phyloP scores from a whole-genome alignment of 2,888 invertebrate genomes.

The Drosophila meridionalis region DNA sequence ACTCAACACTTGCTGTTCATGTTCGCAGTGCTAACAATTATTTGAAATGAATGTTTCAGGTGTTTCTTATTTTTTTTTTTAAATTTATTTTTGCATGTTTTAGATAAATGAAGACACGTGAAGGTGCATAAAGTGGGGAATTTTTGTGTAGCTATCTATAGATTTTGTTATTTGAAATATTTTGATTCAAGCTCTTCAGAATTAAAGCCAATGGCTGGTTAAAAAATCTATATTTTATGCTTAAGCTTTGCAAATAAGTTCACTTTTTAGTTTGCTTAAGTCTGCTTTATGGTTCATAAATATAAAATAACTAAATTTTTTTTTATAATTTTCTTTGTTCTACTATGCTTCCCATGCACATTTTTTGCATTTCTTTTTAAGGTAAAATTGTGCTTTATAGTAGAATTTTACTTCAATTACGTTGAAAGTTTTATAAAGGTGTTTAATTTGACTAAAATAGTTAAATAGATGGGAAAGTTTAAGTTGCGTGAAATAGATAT shows the following conservation, averaged over 20 bases:
- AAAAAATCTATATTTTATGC: not conserved
- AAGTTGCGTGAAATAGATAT: not conserved
- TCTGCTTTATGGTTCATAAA: not conserved
- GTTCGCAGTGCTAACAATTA: slow-evolving; percentile 52
- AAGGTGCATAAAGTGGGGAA: not conserved
- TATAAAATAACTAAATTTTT: not conserved
- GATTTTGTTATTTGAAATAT: not conserved
- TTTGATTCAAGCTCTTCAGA: not conserved
- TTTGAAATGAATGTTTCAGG: slow-evolving; percentile 44
- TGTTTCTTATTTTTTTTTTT: not conserved
- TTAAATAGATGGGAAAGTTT: not conserved
- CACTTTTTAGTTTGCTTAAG: not conserved
- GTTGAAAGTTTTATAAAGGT: not conserved
- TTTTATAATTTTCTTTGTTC: not conserved
- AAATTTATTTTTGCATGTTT: slow-evolving; percentile 13
- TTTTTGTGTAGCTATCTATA: not conserved
- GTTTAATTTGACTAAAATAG: not conserved
- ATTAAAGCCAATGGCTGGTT: not conserved
- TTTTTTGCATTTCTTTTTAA: not conserved
- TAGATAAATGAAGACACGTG: not conserved
- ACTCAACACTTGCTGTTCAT: slow-evolving; percentile 25
- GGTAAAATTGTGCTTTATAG: not conserved
- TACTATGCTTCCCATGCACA: not conserved
- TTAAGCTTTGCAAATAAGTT: not conserved
- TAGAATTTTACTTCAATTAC: not conserved